These are phyloP conservation scores for Tenthredo livida DNA, from an alignment of 2,888 invertebrate species.

Conservation along the genomic window DNA sequence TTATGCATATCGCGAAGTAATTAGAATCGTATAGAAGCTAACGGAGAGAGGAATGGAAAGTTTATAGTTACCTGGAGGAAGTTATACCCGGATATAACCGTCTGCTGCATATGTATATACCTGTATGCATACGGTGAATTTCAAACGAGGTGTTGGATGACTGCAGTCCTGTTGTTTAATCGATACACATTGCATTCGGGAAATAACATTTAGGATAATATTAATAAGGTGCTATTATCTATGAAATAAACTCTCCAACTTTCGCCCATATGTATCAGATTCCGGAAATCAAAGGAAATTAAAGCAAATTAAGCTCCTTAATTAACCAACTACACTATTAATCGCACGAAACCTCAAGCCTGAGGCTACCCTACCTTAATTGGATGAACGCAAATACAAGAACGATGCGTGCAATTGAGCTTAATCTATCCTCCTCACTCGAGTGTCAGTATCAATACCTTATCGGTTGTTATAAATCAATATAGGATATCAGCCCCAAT, in stretches of 20 bases:
- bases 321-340: slow-evolving; percentile 21
- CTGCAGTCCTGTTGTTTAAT: slow-evolving; percentile 15
- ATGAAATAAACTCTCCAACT: neutral
- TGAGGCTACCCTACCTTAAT: neutral
- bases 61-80: neutral
- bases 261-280: neutral
- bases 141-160: neutral
- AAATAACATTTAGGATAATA: neutral
- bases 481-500: neutral
- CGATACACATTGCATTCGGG: neutral
- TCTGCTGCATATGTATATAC: neutral
- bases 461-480: neutral
- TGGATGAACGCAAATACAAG: slow-evolving; percentile 20
- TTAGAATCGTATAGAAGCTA: neutral
- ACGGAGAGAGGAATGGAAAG: neutral
- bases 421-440: neutral
- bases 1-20: neutral
- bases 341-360: neutral
- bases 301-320: neutral
- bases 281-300: neutral
- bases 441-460: neutral
- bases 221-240: neutral
- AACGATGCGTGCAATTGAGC: neutral
- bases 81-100: neutral
- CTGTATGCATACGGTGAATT: neutral